These are phyloP conservation scores for Pangasius macronema DNA, from an alignment of 2,797 vertebrate species.

Conservation along the genomic window DNA sequence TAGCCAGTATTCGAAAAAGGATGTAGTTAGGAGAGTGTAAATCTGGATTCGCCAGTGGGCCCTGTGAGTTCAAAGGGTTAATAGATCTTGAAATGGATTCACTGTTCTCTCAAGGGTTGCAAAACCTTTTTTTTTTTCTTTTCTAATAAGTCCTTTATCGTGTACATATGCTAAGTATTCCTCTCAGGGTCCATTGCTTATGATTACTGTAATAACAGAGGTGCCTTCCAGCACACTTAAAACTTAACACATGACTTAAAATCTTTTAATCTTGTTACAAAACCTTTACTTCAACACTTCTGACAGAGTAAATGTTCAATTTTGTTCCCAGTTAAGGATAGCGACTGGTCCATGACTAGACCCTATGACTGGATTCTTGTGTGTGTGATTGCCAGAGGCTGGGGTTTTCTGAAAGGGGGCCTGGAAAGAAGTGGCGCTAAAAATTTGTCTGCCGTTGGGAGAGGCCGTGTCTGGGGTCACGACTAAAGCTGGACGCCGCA, in stretches of 20 bases:
- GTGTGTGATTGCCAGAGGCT: constrained; percentile 45
- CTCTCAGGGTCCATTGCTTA: background rate
- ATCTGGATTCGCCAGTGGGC: background rate
- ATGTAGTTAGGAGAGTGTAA: background rate
- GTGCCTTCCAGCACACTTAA: background rate
- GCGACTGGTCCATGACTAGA: constrained; percentile 27
- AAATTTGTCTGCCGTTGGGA: constrained; percentile 80
- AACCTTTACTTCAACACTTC: constrained; percentile 6
- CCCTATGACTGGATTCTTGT: constrained; percentile 51
- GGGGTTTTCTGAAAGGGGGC: constrained; percentile 71
- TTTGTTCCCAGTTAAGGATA: constrained; percentile 21
- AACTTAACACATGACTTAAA: background rate
- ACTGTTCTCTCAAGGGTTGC: background rate
- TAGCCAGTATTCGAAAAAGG: background rate
- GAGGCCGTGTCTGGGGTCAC: constrained; percentile 83
- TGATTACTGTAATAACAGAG: background rate
- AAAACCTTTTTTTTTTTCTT: background rate
- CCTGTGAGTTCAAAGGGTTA: background rate
- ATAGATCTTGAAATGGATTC: background rate
- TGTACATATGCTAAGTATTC: background rate
- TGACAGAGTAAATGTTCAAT: constrained; percentile 15
- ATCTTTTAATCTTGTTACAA: constrained; percentile 6
- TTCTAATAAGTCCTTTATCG: background rate
- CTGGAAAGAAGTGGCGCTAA: constrained; percentile 83
- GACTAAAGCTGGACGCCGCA: constrained; percentile 83